phyloP scores from a whole-genome alignment of 1,140 invertebrate genomes.

The Pogonomyrmex barbatus region DNA sequence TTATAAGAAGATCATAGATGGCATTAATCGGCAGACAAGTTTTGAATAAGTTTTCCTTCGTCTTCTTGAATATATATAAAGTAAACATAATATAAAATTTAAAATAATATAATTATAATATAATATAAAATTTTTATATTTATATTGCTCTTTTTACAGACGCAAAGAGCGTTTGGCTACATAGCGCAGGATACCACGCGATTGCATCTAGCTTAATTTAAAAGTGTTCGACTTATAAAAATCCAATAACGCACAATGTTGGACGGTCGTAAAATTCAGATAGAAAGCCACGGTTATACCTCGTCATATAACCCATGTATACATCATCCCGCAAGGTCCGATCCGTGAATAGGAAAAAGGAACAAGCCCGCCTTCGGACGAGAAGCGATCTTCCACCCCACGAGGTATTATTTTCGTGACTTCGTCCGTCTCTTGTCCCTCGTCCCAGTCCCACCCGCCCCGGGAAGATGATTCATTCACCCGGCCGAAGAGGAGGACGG shows the following conservation, averaged over 20 bases:
- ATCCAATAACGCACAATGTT: slow-evolving; percentile 34
- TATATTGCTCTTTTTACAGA: neutral
- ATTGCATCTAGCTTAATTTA: neutral
- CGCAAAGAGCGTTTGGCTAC: neutral
- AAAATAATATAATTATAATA: too few species aligned
- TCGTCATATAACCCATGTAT: slow-evolving; percentile 43
- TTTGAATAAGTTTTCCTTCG: too few species aligned
- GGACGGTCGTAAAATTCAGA: slow-evolving; percentile 8
- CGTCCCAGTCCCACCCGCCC: neutral
- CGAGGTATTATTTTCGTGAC: slow-evolving; percentile 73
- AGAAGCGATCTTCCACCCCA: slow-evolving; percentile 70
- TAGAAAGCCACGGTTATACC: slow-evolving; percentile 36
- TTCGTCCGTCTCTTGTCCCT: slow-evolving; percentile 60
- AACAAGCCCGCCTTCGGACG: slow-evolving; percentile 41
- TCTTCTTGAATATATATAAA: too few species aligned
- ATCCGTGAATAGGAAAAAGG: slow-evolving; percentile 61
- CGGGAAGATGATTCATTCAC: slow-evolving; percentile 74
- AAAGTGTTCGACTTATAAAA: slow-evolving; percentile 33
- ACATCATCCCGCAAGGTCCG: slow-evolving; percentile 55
- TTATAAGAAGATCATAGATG: too few species aligned
- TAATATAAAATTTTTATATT: neutral
- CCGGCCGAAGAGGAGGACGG: slow-evolving; percentile 55
- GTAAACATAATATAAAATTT: too few species aligned
- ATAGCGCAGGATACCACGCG: neutral
- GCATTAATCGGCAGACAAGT: too few species aligned